Evolutionary conservation across 2,797 vertebrate genomes (phyloP), one percentile per base, ranked within the genome.

Genomic region (Falco peregrinus): DNA sequence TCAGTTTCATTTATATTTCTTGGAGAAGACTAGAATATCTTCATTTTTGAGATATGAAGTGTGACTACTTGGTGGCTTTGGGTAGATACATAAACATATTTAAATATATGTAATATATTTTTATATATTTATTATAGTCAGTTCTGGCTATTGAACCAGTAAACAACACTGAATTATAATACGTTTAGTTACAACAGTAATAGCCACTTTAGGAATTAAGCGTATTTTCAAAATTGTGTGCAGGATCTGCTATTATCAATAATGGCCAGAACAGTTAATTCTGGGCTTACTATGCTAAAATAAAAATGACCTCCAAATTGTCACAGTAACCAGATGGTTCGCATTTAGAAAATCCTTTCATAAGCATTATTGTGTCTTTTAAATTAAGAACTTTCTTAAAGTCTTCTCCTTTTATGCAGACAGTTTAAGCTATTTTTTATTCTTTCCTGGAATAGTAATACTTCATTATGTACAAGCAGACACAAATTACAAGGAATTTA

Each of bases 271-370:
- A 70, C 37, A 89, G 64, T 75, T 94, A 86, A 91, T 96, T 91
- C 64, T 85, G 53, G 68, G 48, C 6, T 94, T 93, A 78, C 11
- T 61, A 33, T 25, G 20, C 10, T 89, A 57, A 94, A 95, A 84
- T 50, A 93, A 89, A 93, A 91, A 69, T 41, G 25, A 78, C n/a
- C 17, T 93, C 18, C n/a, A 50, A 89, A 91, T 65, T 81, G 11
- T 89, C 61, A 64, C 41, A 53, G 67, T 87, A 89, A 85, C 64
- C 84, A 97, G 91, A 91, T 92, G 79, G 84, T 89, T 95, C 73
- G 41, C 16, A 85, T 95, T 91, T 84, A 90, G 59, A 86, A 95
- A 92, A 51, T 57, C 39, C 74, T 89, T 92, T 70, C 51, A 80
- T 74, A 94, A 79, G 22, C 22, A 74, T 89, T 93, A 83, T 26